A percentile compares a stretch with the other conserved stretches of the same genome.
Conservation (phyloP, 2,113 vertebrate genomes). For the Microcebus jonahi region DNA sequence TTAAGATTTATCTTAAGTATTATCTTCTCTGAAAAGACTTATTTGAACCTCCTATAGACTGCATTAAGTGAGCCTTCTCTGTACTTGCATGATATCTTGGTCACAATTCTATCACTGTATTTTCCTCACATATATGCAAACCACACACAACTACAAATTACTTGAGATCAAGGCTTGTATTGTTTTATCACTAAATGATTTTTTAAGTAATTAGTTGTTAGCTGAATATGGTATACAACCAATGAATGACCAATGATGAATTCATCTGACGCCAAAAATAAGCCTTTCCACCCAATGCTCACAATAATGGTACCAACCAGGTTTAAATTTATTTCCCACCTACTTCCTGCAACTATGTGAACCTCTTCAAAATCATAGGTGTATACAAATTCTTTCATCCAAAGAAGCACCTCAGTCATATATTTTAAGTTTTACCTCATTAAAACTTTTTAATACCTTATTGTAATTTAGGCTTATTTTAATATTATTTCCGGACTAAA, state of each 20-base stretch:
- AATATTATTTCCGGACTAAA: neutral
- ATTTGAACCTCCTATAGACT: neutral
- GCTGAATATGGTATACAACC: neutral
- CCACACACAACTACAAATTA: neutral
- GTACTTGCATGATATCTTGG: neutral
- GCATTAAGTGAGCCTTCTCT: neutral
- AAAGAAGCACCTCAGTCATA: neutral
- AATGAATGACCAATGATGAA: neutral
- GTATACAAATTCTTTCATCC: neutral
- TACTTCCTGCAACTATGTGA: neutral
- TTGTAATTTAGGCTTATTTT: neutral
- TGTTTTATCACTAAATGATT: neutral
- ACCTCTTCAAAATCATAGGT: neutral
- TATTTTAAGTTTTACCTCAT: slow-evolving; percentile 33
- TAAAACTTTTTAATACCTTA: neutral
- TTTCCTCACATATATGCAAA: neutral
- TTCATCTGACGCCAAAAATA: neutral
- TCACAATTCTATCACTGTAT: neutral
- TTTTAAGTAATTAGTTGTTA: neutral
- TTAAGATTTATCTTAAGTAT: neutral
- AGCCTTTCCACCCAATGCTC: neutral
- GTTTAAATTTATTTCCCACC: neutral
- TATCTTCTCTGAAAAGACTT: neutral
- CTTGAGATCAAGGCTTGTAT: neutral
- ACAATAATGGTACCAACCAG: neutral